Base-by-base conservation (phyloP, 2,888 invertebrate genomes). In the Lasioglossum oenotherae region DNA sequence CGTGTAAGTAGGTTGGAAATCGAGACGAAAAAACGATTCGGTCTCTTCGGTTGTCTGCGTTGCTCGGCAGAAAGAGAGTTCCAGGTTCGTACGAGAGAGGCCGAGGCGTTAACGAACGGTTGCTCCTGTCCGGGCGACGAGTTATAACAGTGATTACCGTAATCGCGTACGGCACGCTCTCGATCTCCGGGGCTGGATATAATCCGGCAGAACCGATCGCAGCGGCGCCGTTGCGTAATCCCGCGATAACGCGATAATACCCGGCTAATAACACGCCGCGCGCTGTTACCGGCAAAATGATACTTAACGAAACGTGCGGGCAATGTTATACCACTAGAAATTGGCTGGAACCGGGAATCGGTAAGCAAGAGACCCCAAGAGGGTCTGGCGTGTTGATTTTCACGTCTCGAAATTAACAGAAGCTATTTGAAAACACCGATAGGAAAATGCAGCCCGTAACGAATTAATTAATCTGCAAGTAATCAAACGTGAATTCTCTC, bases 61-160 rank as follows among this genome's bases (percentile, higher is more conserved):
- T 53, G 53, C 53, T n/a, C 53, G 53, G n/a, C 53, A n/a, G 53
- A 53, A 23, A 35, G 67, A 67, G 87, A 75, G 74, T 69, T 74
- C 74, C 69, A 31, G 72, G 69, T 74, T 74, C 72, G 79, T 60
- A 41, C 79, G 74, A 78, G 60, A 64, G 69, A 8, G 38, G 35
- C 46, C 67, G 8, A 69, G 72, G 78, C 74, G 79, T 89, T 88
- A 88, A 88, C 90, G 82, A 84, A 86, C 73, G 35, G 76, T 41
- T 46, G 44, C 69, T 49, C 69, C 72, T 69, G 60, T 44, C 76
- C 80, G 77, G 73, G n/a, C 31, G 44, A 49, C 64, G 79, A 71
- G 64, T 88, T 87, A 89, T 87, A 84, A 88, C 85, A 84, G 81
- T 86, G 86, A 89, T 90, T 90, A 85, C 86, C 41, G 77, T 88